phyloP scores from a whole-genome alignment of 2,888 invertebrate species.

The Allygus modestus region DNA sequence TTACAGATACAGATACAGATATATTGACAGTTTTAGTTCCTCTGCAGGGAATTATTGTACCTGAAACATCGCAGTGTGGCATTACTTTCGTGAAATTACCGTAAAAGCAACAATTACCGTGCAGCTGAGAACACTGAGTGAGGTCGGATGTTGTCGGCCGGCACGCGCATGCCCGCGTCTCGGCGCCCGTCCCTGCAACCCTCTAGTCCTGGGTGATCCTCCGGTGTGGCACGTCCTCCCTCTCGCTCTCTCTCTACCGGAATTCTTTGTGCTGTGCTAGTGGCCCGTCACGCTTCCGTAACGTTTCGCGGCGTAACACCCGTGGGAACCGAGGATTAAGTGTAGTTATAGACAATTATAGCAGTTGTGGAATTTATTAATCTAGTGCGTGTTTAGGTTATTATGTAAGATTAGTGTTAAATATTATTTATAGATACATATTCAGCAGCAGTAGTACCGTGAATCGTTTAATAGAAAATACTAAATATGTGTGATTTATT shows the following conservation, averaged over 20 bases:
- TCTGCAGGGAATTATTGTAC: too few relatives aligned
- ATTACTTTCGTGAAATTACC: background rate
- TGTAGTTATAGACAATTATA: background rate
- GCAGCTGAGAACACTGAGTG: background rate
- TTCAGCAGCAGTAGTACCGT: background rate
- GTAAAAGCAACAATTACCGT: background rate
- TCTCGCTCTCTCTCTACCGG: background rate
- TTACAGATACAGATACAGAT: too few relatives aligned
- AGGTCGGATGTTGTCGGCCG: slow-evolving; percentile 15
- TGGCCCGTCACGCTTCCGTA: background rate
- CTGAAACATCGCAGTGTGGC: too few relatives aligned
- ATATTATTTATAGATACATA: background rate
- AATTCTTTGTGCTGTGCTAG: slow-evolving; percentile 6
- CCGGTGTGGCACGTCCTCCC: background rate
- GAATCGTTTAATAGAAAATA: background rate
- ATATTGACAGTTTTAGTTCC: too few relatives aligned
- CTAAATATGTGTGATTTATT: background rate
- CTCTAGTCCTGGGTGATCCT: background rate
- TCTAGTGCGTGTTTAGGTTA: background rate
- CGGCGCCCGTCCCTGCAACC: slow-evolving; percentile 21
- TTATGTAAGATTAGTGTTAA: background rate
- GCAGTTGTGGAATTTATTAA: background rate
- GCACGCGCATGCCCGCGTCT: background rate
- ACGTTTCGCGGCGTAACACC: background rate
- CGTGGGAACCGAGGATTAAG: background rate